Conservation (phyloP, 1,140 invertebrate genomes). For the Zaprionus vittiger region DNA sequence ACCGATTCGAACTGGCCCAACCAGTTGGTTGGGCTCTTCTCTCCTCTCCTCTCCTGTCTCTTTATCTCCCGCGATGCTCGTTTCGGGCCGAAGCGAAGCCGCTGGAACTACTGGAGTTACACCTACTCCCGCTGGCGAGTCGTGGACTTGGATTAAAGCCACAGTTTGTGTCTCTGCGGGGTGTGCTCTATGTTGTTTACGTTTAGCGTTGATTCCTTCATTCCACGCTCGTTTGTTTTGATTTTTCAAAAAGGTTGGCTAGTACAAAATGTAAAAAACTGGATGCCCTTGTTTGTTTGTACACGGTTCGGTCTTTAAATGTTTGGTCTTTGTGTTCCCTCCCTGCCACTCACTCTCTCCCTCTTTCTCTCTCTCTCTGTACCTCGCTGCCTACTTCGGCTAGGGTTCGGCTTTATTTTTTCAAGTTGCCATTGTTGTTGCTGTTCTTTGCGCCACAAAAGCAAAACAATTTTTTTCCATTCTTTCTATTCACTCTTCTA, state of each 20-base stretch:
- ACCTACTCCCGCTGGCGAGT: slow-evolving; percentile 54
- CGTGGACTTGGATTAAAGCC: slow-evolving; percentile 38
- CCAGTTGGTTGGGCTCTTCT: slow-evolving; percentile 24
- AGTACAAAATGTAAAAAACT: slow-evolving; percentile 62
- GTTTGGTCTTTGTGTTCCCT: slow-evolving; percentile 51
- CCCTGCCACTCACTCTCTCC: background rate
- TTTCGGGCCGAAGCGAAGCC: slow-evolving; percentile 6
- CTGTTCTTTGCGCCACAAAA: slow-evolving; percentile 37
- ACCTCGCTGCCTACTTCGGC: slow-evolving; percentile 25
- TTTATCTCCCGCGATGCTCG: slow-evolving; percentile 13
- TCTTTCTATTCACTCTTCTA: slow-evolving; percentile 17
- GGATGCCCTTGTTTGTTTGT: slow-evolving; percentile 70
- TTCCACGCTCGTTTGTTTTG: slow-evolving; percentile 79
- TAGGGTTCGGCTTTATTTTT: slow-evolving; percentile 49
- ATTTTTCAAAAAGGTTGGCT: slow-evolving; percentile 65
- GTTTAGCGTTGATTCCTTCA: slow-evolving; percentile 73
- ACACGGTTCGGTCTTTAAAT: slow-evolving; percentile 59
- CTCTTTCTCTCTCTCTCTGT: background rate
- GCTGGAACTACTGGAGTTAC: slow-evolving; percentile 67
- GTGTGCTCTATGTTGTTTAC: slow-evolving; percentile 70
- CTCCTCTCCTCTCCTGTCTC: slow-evolving; percentile 2
- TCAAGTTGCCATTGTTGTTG: slow-evolving; percentile 50
- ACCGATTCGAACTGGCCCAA: slow-evolving; percentile 29
- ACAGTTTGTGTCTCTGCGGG: slow-evolving; percentile 35
- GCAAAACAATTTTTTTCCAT: slow-evolving; percentile 38